Evolutionary conservation across 2,888 invertebrate genomes (phyloP).

Genomic region (Eremobia ochroleuca): DNA sequence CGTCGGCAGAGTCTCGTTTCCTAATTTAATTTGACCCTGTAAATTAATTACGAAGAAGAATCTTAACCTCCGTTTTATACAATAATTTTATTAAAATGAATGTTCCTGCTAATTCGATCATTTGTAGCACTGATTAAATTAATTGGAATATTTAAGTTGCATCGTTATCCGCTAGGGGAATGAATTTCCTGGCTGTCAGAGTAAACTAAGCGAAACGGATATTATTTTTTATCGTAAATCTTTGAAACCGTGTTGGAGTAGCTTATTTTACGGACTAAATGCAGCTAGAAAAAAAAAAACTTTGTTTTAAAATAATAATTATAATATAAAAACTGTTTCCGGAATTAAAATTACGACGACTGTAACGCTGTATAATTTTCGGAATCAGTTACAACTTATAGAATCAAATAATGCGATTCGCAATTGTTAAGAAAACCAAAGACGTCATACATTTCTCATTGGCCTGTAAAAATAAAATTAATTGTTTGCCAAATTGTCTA

Average conservation of each 20-base stretch:
- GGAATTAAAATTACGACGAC: not conserved
- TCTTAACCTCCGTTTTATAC: not conserved
- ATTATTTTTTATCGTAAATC: not conserved
- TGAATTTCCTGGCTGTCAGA: slow-evolving; percentile 31
- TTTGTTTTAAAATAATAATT: not conserved
- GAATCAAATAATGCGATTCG: not conserved
- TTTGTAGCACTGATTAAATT: slow-evolving; percentile 25
- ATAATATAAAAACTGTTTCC: not conserved
- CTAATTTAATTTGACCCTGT: too few relatives aligned
- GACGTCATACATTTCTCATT: not conserved
- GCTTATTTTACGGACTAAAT: not conserved
- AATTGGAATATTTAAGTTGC: slow-evolving; percentile 33
- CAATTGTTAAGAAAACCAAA: not conserved
- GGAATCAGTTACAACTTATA: not conserved
- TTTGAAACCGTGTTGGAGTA: not conserved
- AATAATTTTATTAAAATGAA: slow-evolving; percentile 9
- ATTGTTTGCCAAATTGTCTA: not conserved
- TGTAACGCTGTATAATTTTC: not conserved
- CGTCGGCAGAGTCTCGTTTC: too few relatives aligned
- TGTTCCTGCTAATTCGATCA: slow-evolving; percentile 10
- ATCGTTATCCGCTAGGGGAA: slow-evolving; percentile 18
- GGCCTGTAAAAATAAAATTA: not conserved
- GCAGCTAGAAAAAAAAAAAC: not conserved
- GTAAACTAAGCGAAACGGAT: slow-evolving; percentile 33
- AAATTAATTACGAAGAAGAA: not conserved